phyloP scores from a whole-genome alignment of 2,113 vertebrate species.

The Platichthys flesus region DNA sequence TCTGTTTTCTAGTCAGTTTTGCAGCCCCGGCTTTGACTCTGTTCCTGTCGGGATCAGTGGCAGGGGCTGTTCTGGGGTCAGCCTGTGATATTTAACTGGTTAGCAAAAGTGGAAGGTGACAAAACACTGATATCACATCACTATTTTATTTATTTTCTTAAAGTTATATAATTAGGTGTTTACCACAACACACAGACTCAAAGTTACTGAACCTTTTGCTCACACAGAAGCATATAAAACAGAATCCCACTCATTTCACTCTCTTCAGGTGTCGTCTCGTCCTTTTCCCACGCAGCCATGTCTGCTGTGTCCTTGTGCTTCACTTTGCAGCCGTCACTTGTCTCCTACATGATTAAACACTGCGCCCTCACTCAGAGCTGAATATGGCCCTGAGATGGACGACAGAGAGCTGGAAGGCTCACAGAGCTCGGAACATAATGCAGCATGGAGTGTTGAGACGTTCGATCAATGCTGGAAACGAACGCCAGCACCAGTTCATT shows the following conservation, averaged over 20 bases:
- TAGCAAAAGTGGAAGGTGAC: too few relatives aligned
- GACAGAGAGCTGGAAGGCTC: constrained; percentile 11
- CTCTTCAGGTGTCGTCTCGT: neutral
- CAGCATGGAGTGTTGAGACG: constrained; percentile 33
- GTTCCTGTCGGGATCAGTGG: too few relatives aligned
- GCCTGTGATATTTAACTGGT: too few relatives aligned
- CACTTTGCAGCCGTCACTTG: constrained; percentile 29
- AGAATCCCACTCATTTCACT: neutral
- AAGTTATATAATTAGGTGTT: too few relatives aligned
- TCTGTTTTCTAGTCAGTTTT: too few relatives aligned
- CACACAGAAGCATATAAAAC: too few relatives aligned
- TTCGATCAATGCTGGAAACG: constrained; percentile 68
- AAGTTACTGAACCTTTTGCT: neutral
- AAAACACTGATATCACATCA: too few relatives aligned
- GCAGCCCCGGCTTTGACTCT: too few relatives aligned
- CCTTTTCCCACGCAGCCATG: neutral
- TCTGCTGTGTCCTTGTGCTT: constrained; percentile 23
- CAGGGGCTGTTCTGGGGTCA: too few relatives aligned
- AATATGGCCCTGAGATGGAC: constrained; percentile 13
- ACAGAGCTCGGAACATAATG: constrained; percentile 18
- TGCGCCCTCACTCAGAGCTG: constrained; percentile 26
- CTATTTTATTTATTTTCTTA: too few relatives aligned
- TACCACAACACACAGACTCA: too few relatives aligned
- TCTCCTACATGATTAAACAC: constrained; percentile 32
- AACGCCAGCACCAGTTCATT: constrained; percentile 45